Conservation (phyloP, 2,888 invertebrate species). For the Acheta domesticus region DNA sequence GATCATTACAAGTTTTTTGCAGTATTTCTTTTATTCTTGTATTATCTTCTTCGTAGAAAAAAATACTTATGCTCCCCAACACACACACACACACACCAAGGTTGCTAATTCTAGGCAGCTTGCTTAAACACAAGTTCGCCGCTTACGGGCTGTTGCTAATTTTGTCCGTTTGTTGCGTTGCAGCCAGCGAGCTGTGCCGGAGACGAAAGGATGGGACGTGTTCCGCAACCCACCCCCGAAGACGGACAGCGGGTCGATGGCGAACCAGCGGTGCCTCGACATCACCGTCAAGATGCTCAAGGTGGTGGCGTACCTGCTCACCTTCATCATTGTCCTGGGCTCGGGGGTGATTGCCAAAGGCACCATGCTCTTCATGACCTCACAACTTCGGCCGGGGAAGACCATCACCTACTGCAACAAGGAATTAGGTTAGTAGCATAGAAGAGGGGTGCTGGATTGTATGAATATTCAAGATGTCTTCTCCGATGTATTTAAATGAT, state of each 20-base stretch:
- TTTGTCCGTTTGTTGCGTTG: constrained; percentile 34
- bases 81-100: too few relatives aligned
- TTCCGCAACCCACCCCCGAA: constrained; percentile 71
- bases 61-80: too few relatives aligned
- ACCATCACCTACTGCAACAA: constrained; percentile 60
- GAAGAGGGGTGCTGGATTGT: too few relatives aligned
- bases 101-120: too few relatives aligned
- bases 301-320: constrained; percentile 63
- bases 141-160: too few relatives aligned
- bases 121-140: too few relatives aligned
- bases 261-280: constrained; percentile 56
- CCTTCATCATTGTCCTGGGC: constrained; percentile 63
- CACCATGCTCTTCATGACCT: constrained; percentile 68
- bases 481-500: too few relatives aligned
- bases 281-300: constrained; percentile 62
- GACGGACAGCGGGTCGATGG: constrained; percentile 65
- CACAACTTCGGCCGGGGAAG: constrained; percentile 59
- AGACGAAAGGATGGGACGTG: constrained; percentile 69
- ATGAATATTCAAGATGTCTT: too few relatives aligned
- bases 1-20: too few relatives aligned
- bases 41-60: too few relatives aligned
- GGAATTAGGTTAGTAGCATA: constrained; percentile 45
- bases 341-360: constrained; percentile 71
- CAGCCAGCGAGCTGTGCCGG: constrained; percentile 51
- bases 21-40: too few relatives aligned